A percentile compares a stretch with the other conserved stretches of the same genome.
Evolutionary conservation across 2,113 vertebrate genomes (phyloP).

Genomic region (Bubalus kerabau): DNA sequence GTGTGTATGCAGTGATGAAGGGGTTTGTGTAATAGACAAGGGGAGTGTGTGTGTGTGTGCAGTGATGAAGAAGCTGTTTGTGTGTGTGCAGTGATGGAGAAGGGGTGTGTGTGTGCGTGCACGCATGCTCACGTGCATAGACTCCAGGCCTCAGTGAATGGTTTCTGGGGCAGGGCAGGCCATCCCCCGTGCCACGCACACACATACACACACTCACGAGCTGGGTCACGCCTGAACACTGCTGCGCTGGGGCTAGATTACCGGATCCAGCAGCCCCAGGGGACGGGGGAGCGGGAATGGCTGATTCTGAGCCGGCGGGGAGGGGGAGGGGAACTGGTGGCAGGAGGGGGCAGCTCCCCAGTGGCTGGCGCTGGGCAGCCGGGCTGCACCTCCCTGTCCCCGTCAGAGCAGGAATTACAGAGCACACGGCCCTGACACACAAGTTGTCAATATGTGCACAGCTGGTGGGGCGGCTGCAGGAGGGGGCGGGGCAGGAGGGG

Average conservation of each 20-base stretch:
- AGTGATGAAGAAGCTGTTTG: background rate
- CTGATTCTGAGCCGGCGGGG: slow-evolving; percentile 7
- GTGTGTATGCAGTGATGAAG: no score
- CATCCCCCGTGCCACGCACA: background rate
- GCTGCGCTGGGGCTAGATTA: background rate
- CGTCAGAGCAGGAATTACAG: fast-evolving
- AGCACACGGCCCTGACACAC: background rate
- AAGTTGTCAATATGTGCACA: slow-evolving; percentile 11
- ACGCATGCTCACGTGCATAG: background rate
- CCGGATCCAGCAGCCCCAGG: slow-evolving; percentile 33
- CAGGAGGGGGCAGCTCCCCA: background rate
- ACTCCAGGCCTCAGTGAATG: slow-evolving; percentile 7
- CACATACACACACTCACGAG: background rate
- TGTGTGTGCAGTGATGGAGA: background rate
- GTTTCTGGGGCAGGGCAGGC: slow-evolving; percentile 20
- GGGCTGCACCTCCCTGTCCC: fast-evolving
- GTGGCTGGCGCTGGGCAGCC: background rate
- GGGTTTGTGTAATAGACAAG: no score
- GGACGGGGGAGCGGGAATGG: background rate
- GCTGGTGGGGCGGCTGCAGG: background rate
- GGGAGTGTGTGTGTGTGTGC: background rate
- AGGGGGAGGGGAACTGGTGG: background rate
- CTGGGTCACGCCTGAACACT: slow-evolving; percentile 37
- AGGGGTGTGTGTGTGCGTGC: background rate
- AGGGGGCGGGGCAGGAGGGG: background rate